A percentile compares a stretch with the other conserved stretches of the same genome.
Conservation (phyloP, 2,888 invertebrate genomes). For the Andrena minutula region DNA sequence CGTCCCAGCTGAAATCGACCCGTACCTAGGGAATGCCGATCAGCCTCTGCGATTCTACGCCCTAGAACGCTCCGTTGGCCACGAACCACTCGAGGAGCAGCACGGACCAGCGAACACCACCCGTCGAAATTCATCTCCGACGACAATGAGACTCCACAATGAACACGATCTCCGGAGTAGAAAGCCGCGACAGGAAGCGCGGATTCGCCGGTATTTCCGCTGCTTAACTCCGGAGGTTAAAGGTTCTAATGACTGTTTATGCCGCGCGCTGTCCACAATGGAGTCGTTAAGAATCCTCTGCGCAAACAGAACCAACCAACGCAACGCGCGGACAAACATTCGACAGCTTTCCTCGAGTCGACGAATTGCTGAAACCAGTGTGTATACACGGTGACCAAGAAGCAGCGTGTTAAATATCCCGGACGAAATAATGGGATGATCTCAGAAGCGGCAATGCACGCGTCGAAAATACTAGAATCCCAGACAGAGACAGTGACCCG, state of each 20-base stretch:
- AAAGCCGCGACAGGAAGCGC: constrained; percentile 64
- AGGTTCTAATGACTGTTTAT: constrained; percentile 63
- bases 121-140: constrained; percentile 34
- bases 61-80: background rate
- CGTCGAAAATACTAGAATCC: constrained; percentile 46
- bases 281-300: constrained; percentile 16
- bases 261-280: constrained; percentile 55
- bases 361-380: background rate
- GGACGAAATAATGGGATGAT: constrained; percentile 5
- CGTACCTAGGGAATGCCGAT: constrained; percentile 47
- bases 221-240: constrained; percentile 66
- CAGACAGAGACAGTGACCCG: constrained; percentile 36
- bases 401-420: background rate
- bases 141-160: constrained; percentile 22
- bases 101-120: background rate
- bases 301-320: background rate
- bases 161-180: constrained; percentile 31
- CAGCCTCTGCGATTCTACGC: constrained; percentile 27
- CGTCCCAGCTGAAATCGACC: constrained; percentile 49
- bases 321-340: background rate
- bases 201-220: constrained; percentile 65
- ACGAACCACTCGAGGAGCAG: background rate
- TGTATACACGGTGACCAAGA: too few species aligned
- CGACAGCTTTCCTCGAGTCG: background rate
- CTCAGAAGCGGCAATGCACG: constrained; percentile 17